phyloP scores from a whole-genome alignment of 1,140 invertebrate genomes.

The Musca domestica region DNA sequence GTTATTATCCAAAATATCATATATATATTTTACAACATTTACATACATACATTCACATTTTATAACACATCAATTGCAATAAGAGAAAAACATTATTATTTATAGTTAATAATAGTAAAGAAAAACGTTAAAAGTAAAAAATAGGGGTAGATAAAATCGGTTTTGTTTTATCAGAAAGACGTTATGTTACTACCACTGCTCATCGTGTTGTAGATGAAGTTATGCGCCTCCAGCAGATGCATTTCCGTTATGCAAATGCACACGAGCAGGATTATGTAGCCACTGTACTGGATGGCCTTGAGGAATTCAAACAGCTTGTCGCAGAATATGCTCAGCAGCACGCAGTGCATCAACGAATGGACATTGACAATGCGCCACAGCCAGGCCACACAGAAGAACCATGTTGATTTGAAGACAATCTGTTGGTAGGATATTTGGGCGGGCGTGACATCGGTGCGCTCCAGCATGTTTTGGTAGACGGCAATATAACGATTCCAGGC shows the following conservation, averaged over 20 bases:
- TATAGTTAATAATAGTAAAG: background rate
- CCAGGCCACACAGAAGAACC: constrained; percentile 71
- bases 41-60: background rate
- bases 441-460: constrained; percentile 59
- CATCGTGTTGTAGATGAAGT: constrained; percentile 56
- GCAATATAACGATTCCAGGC: constrained; percentile 80
- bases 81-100: background rate
- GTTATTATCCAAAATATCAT: constrained; percentile 13
- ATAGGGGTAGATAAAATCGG: background rate
- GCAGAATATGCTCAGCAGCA: constrained; percentile 75
- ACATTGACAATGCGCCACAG: constrained; percentile 78
- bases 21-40: constrained; percentile 10
- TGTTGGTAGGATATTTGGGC: constrained; percentile 58
- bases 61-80: constrained; percentile 16
- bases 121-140: background rate
- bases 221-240: constrained; percentile 58
- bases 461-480: constrained; percentile 72
- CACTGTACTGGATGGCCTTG: constrained; percentile 63
- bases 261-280: constrained; percentile 60
- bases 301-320: constrained; percentile 75
- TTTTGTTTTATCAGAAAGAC: constrained; percentile 12
- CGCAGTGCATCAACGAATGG: constrained; percentile 72
- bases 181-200: constrained; percentile 3
- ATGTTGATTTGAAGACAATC: constrained; percentile 59
- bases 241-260: constrained; percentile 63